Conservation (phyloP, 2,888 invertebrate species). For the Helicoverpa assulta region DNA sequence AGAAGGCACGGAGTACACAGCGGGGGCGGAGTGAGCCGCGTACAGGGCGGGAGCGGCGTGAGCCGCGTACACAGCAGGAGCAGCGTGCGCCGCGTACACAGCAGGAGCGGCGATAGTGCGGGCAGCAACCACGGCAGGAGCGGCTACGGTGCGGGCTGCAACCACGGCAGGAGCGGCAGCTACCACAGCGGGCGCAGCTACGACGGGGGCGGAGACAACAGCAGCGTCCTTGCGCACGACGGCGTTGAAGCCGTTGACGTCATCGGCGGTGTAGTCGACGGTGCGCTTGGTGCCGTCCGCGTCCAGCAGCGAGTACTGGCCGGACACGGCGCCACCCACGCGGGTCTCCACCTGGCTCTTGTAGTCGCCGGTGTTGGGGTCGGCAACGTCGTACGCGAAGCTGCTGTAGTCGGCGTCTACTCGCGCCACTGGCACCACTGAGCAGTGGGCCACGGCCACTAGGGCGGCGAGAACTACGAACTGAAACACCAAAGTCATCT, state of each 20-base stretch:
- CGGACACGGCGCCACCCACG: conserved; percentile 86
- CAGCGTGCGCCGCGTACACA: conserved; percentile 51
- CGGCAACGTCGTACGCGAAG: conserved; percentile 89
- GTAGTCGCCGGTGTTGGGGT: conserved; percentile 89
- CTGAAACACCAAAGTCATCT: conserved; percentile 56
- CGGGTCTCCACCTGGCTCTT: conserved; percentile 89
- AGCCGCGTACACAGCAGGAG: conserved; percentile 35
- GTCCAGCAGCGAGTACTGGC: conserved; percentile 89
- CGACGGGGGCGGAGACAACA: conserved; percentile 78
- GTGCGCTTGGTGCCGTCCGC: conserved; percentile 88
- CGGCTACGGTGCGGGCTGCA: conserved; percentile 71
- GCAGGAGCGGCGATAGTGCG: conserved; percentile 74
- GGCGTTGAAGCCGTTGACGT: conserved; percentile 88
- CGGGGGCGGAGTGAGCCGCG: conserved; percentile 40
- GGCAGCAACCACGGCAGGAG: conserved; percentile 74
- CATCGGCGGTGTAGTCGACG: conserved; percentile 90
- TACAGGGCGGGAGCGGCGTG: no score
- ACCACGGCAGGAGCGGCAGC: conserved; percentile 62
- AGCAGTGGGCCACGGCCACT: conserved; percentile 78
- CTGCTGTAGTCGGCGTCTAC: conserved; percentile 88
- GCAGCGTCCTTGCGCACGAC: conserved; percentile 88
- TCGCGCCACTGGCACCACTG: conserved; percentile 88
- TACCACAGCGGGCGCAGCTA: conserved; percentile 63
- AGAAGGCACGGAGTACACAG: conserved; percentile 31
- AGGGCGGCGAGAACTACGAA: conserved; percentile 80